These are phyloP conservation scores for Drosophila austrosaltans DNA, from an alignment of 2,888 invertebrate species.

Conservation along the genomic window DNA sequence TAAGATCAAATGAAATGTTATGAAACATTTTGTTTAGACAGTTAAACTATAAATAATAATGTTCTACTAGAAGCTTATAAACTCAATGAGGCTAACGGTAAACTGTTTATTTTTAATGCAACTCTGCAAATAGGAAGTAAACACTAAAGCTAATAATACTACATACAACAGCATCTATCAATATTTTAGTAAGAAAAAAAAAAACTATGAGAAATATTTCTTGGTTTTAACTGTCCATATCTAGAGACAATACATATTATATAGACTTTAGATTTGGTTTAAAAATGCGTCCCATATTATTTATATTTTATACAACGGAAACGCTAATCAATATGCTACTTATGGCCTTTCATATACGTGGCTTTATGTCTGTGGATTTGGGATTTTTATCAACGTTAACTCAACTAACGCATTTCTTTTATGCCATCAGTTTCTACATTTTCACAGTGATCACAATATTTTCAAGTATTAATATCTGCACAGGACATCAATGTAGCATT, in stretches of 20 bases:
- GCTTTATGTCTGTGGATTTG: slow-evolving; percentile 26
- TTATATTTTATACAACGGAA: slow-evolving; percentile 50
- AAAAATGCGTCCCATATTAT: slow-evolving; percentile 45
- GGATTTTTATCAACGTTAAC: neutral
- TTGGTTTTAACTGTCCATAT: neutral
- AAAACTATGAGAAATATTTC: too few relatives aligned
- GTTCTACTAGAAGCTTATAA: neutral
- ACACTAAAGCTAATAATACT: neutral
- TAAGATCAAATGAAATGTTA: neutral
- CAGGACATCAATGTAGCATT: slow-evolving; percentile 23
- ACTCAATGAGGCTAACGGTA: neutral
- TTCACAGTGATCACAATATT: slow-evolving; percentile 45
- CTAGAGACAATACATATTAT: too few relatives aligned
- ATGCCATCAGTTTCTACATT: slow-evolving; percentile 14
- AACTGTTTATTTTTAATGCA: neutral
- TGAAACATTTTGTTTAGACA: neutral
- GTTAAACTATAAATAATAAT: neutral
- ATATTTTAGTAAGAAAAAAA: neutral
- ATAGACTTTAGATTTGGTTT: neutral
- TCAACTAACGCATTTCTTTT: slow-evolving; percentile 22
- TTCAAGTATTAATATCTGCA: slow-evolving; percentile 54
- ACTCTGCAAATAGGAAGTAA: slow-evolving; percentile 3
- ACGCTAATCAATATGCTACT: slow-evolving; percentile 34
- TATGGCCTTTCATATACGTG: slow-evolving; percentile 35
- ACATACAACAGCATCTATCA: neutral